Conservation (phyloP, 2,797 vertebrate genomes). For the Anguilla anguilla region DNA sequence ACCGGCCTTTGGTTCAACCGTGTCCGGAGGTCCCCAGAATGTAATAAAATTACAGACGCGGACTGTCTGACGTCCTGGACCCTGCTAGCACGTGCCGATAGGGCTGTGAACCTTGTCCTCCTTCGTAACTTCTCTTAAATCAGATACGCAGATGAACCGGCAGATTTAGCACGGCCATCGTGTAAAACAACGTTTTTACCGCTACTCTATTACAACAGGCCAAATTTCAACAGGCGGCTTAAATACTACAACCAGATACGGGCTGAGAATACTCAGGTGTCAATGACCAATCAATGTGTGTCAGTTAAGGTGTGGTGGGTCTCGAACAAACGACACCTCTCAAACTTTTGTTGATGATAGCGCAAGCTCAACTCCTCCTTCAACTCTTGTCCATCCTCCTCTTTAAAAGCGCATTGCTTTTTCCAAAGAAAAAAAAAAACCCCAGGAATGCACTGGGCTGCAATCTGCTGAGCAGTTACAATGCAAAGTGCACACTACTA, state of each 20-base stretch:
- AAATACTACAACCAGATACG: not conserved
- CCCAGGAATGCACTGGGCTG: not conserved
- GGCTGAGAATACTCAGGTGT: not conserved
- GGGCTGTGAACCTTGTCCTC: constrained; percentile 9
- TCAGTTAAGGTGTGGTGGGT: not conserved
- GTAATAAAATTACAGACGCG: constrained; percentile 13
- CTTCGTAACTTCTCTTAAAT: not conserved
- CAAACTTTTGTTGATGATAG: not conserved
- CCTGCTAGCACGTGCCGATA: not conserved
- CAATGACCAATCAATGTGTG: not conserved
- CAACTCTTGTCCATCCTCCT: not conserved
- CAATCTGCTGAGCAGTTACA: not conserved
- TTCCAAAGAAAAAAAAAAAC: not conserved
- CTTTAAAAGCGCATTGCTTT: not conserved
- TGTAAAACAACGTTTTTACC: constrained; percentile 19
- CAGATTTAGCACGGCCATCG: constrained; percentile 41
- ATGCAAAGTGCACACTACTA: not conserved
- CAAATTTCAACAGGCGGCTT: not conserved
- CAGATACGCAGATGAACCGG: constrained; percentile 25
- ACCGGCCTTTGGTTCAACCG: constrained; percentile 25
- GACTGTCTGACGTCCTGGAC: constrained; percentile 4
- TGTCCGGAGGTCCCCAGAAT: constrained; percentile 12
- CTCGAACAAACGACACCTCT: not conserved
- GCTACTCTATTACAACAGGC: not conserved
- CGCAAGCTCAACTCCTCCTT: not conserved